Evolutionary conservation across 1,140 invertebrate species (phyloP), one percentile per base, ranked within the genome.

Genomic region (Caenorhabditis latens): DNA sequence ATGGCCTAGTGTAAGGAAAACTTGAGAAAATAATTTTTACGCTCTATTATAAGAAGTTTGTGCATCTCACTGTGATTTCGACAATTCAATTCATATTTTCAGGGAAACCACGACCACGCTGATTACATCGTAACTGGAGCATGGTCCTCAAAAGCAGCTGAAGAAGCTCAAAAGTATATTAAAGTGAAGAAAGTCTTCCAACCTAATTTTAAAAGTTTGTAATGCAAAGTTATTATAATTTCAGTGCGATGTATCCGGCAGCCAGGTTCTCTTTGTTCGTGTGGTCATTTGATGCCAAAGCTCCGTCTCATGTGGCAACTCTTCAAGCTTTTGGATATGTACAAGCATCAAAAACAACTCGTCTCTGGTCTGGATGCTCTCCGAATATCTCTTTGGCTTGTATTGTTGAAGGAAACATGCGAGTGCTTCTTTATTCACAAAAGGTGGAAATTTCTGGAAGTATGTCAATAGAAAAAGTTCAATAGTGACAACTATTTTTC

Each of bases 151-250:
- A 98, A 97, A 93, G 97, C 98, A 5, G 96, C 96, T 0, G 96
- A 98, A 93, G 98, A 99, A 94, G 98, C 97, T 0, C 94, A 95
- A 43, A 98, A 98, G 93, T 99, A 97, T 93, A 96, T 97, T 83
- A 96, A 95, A 91, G 96, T 98, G 0, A 97, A 97, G 91, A 90
- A 95, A n/a, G 95, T 88, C 93, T 94, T 91, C 55, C 32, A 85
- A 16, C 67, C 84, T n/a, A n/a, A n/a, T n/a, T n/a, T n/a, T n/a
- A n/a, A n/a, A n/a, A n/a, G n/a, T n/a, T n/a, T n/a, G n/a, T n/a
- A n/a, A n/a, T n/a, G n/a, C n/a, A n/a, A n/a, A n/a, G n/a, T n/a
- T n/a, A n/a, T n/a, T n/a, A n/a, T n/a, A n/a, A n/a, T n/a, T n/a
- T 13, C 65, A 50, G 71, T 79, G 71, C 14, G 71, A 79, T 50